Evolutionary conservation across 2,888 invertebrate genomes (phyloP).

Genomic region (Temnothorax unifasciatus): DNA sequence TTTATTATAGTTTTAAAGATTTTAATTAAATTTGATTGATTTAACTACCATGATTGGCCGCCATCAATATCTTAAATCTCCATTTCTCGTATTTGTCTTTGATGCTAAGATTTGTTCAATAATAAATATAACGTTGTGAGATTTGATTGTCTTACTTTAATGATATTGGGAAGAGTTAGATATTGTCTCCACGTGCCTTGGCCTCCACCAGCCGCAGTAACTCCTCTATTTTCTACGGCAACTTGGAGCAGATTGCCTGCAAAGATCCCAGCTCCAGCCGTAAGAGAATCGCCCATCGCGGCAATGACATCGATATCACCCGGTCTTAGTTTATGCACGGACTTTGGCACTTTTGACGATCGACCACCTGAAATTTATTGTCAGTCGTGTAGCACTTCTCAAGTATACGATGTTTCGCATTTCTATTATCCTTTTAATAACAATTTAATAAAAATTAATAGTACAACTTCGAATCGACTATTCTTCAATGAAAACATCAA

Average conservation of each 20-base stretch:
- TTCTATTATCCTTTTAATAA: conserved; percentile 3
- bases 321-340: conserved; percentile 88
- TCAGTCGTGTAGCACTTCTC: background rate
- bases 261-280: conserved; percentile 88
- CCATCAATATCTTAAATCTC: too few species aligned
- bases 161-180: too few species aligned
- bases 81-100: too few species aligned
- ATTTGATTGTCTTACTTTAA: too few species aligned
- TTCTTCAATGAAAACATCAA: background rate
- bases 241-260: conserved; percentile 86
- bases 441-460: background rate
- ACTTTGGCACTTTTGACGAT: conserved; percentile 85
- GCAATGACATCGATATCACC: conserved; percentile 89
- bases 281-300: conserved; percentile 89
- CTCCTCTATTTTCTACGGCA: conserved; percentile 81
- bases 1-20: too few species aligned
- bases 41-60: too few species aligned
- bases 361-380: conserved; percentile 71
- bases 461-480: background rate
- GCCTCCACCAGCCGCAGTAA: conserved; percentile 87
- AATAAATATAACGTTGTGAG: too few species aligned
- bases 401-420: background rate
- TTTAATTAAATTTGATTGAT: too few species aligned
- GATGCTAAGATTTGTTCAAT: too few species aligned
- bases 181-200: conserved; percentile 91